These are phyloP conservation scores for Acleris emargana DNA, from an alignment of 2,888 invertebrate species.

Conservation along the genomic window DNA sequence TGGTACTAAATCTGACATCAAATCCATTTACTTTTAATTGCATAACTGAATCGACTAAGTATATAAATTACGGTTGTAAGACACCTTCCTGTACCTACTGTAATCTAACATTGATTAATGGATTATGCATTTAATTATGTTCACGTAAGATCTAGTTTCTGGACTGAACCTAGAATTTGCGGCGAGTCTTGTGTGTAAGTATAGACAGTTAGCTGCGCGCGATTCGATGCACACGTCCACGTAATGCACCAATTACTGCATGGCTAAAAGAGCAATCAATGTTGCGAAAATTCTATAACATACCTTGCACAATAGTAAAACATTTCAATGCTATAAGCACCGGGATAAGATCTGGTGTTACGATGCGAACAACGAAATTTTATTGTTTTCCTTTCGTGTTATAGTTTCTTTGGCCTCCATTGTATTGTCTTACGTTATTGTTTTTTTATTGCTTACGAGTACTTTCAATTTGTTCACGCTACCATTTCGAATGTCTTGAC, in stretches of 20 bases:
- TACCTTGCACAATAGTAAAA: slow-evolving; percentile 39
- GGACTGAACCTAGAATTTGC: not conserved
- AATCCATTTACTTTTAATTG: no score
- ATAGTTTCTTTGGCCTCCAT: slow-evolving; percentile 17
- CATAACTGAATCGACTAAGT: no score
- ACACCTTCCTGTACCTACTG: not conserved
- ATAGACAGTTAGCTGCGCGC: slow-evolving; percentile 38
- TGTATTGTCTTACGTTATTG: slow-evolving; percentile 30
- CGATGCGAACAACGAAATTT: slow-evolving; percentile 21
- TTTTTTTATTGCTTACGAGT: slow-evolving; percentile 12
- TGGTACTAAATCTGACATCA: not conserved
- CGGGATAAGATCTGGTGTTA: slow-evolving; percentile 15
- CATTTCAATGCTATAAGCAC: slow-evolving; percentile 25
- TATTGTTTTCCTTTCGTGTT: slow-evolving; percentile 21
- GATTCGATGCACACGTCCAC: slow-evolving; percentile 57
- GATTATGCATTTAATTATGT: not conserved
- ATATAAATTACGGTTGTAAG: not conserved
- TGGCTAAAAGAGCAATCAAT: slow-evolving; percentile 45
- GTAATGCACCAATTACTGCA: slow-evolving; percentile 69
- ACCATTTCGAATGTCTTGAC: slow-evolving; percentile 25
- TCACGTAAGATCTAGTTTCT: slow-evolving; percentile 2
- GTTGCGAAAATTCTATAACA: slow-evolving; percentile 40
- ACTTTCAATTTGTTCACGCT: slow-evolving; percentile 19
- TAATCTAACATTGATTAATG: slow-evolving; percentile 12
- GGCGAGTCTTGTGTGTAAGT: slow-evolving; percentile 3